These are phyloP conservation scores for Gymnocypris eckloni DNA, from an alignment of 2,797 vertebrate species.

Conservation along the genomic window DNA sequence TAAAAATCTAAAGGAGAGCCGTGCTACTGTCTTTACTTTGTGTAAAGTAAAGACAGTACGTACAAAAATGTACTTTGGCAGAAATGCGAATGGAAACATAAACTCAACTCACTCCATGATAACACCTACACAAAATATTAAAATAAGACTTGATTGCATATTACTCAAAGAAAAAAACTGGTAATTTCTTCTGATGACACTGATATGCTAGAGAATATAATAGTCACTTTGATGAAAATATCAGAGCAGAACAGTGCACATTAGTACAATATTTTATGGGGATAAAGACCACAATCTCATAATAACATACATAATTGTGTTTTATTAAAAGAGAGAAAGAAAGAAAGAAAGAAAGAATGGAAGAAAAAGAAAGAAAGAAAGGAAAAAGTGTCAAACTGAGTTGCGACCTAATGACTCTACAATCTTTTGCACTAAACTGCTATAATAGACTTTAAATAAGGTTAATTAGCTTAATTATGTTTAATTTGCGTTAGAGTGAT, in stretches of 20 bases:
- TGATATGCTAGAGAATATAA: conserved; percentile 42
- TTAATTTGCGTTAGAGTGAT: conserved; percentile 20
- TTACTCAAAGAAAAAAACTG: conserved; percentile 45
- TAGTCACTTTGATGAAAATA: conserved; percentile 50
- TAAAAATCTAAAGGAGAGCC: conserved; percentile 40
- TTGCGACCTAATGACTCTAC: neutral
- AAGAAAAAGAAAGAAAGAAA: too few species aligned
- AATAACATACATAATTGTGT: neutral
- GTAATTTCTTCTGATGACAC: conserved; percentile 45
- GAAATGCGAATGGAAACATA: conserved; percentile 38
- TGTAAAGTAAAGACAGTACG: too few species aligned
- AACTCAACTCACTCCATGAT: conserved; percentile 23
- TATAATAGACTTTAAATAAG: conserved; percentile 40
- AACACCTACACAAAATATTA: conserved; percentile 31
- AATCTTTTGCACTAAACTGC: conserved; percentile 33
- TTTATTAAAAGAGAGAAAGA: neutral
- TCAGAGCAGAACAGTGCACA: conserved; percentile 13
- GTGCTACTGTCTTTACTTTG: conserved; percentile 48
- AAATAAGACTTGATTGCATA: conserved; percentile 39
- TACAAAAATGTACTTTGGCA: too few species aligned
- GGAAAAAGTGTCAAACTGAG: neutral
- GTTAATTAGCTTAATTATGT: conserved; percentile 37
- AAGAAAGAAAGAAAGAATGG: neutral
- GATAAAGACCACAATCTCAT: neutral
- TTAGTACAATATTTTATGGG: neutral